A percentile compares a stretch with the other conserved stretches of the same genome.
Evolutionary conservation across 2,888 invertebrate species (phyloP).

Genomic region (Amphipyra tragopoginis): DNA sequence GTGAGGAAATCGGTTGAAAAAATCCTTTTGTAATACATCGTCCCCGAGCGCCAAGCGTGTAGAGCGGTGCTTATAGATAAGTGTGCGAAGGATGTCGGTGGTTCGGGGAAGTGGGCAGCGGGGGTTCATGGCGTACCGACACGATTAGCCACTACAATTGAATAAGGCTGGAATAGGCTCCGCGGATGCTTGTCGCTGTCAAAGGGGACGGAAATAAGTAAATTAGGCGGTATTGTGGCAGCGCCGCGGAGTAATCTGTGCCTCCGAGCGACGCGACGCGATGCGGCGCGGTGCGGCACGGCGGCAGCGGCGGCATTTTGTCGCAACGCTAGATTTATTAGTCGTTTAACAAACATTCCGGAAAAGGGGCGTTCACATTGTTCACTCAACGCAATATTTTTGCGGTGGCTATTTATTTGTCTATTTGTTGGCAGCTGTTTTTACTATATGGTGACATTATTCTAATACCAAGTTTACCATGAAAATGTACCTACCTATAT

Average conservation of each 20-base stretch:
- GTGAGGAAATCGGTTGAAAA: slow-evolving; percentile 48
- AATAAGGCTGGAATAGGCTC: slow-evolving; percentile 39
- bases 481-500: no score
- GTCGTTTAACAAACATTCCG: slow-evolving; percentile 17
- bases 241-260: slow-evolving; percentile 10
- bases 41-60: slow-evolving; percentile 15
- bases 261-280: background rate
- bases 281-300: background rate
- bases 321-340: slow-evolving; percentile 15
- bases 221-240: slow-evolving; percentile 45
- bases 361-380: no score
- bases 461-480: background rate
- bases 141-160: slow-evolving; percentile 48
- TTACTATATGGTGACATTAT: background rate
- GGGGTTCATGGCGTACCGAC: background rate
- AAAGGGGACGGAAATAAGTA: slow-evolving; percentile 51
- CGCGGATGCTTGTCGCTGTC: slow-evolving; percentile 26
- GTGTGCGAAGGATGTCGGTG: background rate
- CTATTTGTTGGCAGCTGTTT: background rate
- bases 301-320: background rate
- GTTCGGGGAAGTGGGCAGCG: background rate
- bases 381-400: background rate
- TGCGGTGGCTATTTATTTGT: background rate
- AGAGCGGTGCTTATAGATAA: slow-evolving; percentile 31
- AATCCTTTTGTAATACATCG: slow-evolving; percentile 49